Conservation (phyloP, 2,797 vertebrate species). For the Podarcis siculus region DNA sequence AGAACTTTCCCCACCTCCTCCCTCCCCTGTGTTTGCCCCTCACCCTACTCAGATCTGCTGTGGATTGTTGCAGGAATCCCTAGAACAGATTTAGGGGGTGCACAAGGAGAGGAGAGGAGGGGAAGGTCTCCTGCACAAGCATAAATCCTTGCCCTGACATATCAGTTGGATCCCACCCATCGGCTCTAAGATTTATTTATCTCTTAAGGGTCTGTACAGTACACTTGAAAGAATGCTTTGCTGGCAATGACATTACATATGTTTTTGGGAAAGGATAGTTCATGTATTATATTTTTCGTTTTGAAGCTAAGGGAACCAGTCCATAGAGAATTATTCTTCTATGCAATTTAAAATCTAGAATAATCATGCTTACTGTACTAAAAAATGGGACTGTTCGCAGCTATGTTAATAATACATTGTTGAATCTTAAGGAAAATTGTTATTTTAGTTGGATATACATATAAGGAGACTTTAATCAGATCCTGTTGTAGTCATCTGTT, state of each 20-base stretch:
- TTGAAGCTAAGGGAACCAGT: conserved; percentile 39
- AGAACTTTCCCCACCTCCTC: too few relatives aligned
- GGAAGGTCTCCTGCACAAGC: too few relatives aligned
- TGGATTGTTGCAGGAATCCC: too few relatives aligned
- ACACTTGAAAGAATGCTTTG: conserved; percentile 21
- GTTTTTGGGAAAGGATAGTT: not conserved
- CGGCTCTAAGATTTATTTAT: not conserved
- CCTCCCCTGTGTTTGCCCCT: too few relatives aligned
- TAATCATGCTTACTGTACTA: conserved; percentile 48
- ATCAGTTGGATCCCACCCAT: not conserved
- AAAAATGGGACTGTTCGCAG: conserved; percentile 49
- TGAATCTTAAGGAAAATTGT: conserved; percentile 60
- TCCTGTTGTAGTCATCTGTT: conserved; percentile 52
- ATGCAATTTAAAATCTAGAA: conserved; percentile 54
- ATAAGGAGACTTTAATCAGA: conserved; percentile 67
- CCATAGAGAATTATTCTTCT: conserved; percentile 43
- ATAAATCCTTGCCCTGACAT: too few relatives aligned
- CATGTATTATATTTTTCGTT: conserved; percentile 21
- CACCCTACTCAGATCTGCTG: too few relatives aligned
- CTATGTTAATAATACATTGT: conserved; percentile 66
- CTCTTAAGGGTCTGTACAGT: conserved; percentile 32
- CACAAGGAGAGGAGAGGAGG: too few relatives aligned
- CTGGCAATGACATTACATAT: not conserved
- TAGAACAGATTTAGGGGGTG: too few relatives aligned
- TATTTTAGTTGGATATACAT: conserved; percentile 63